These are phyloP conservation scores for Sebastes schlegelii DNA, from an alignment of 2,113 vertebrate species.

Conservation along the genomic window DNA sequence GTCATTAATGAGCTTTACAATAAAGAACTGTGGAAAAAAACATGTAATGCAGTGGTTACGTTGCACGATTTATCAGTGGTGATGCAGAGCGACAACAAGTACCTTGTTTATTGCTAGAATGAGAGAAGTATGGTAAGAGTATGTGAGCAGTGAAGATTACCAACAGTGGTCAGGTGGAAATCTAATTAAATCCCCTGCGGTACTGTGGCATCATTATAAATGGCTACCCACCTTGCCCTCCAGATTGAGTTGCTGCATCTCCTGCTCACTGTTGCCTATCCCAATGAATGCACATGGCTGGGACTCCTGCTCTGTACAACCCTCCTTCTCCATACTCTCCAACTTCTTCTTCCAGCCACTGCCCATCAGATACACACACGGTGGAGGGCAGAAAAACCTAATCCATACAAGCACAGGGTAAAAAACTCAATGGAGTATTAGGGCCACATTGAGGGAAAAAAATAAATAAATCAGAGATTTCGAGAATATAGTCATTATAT, in stretches of 20 bases:
- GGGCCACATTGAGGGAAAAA: no score
- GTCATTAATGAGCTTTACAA: no score
- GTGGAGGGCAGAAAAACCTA: slow-evolving; percentile 97
- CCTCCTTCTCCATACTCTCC: slow-evolving; percentile 95
- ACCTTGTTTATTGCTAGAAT: background rate
- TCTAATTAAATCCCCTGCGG: background rate
- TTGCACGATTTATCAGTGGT: background rate
- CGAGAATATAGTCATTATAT: no score
- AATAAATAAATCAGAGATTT: no score
- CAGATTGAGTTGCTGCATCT: slow-evolving; percentile 98
- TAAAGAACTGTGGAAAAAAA: no score
- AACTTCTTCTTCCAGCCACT: slow-evolving; percentile 99
- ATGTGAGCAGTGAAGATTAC: background rate
- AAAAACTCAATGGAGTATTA: no score
- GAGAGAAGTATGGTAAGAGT: no score
- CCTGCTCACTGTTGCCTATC: slow-evolving; percentile 98
- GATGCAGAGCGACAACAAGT: background rate
- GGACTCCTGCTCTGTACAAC: slow-evolving; percentile 95
- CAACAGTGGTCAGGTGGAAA: background rate
- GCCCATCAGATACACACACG: slow-evolving; percentile 97
- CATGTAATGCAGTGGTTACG: slow-evolving; percentile 4
- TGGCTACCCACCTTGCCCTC: slow-evolving; percentile 92
- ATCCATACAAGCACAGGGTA: background rate
- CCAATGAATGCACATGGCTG: slow-evolving; percentile 97
- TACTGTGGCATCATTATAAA: background rate